phyloP scores from a whole-genome alignment of 2,888 invertebrate species.

The Oscheius sp. region DNA sequence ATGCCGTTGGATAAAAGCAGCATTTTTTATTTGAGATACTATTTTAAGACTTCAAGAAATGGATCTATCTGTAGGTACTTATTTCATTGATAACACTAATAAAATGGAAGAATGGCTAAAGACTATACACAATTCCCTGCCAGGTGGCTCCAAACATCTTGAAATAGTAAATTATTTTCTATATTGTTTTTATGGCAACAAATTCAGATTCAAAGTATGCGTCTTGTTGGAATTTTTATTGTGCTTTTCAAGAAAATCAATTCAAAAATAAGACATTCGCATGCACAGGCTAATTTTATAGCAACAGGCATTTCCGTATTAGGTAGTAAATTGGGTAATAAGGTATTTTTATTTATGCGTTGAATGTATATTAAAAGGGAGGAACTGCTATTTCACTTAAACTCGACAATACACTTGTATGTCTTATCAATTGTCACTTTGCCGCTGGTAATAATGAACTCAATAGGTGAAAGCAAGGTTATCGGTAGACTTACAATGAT shows the following conservation, averaged over 20 bases:
- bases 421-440: slow-evolving; percentile 95
- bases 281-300: slow-evolving; percentile 38
- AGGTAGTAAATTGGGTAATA: slow-evolving; percentile 74
- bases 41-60: slow-evolving; percentile 86
- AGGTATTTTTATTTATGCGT: slow-evolving; percentile 75
- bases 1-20: slow-evolving; percentile 82
- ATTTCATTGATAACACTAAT: slow-evolving; percentile 89
- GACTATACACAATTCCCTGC: slow-evolving; percentile 70
- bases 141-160: slow-evolving; percentile 73
- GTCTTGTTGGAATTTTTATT: slow-evolving; percentile 94
- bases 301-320: slow-evolving; percentile 53
- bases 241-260: slow-evolving; percentile 81
- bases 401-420: slow-evolving; percentile 85
- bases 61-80: slow-evolving; percentile 93
- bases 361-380: slow-evolving; percentile 85
- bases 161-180: slow-evolving; percentile 34
- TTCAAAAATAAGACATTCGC: slow-evolving; percentile 28
- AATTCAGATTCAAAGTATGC: slow-evolving; percentile 79
- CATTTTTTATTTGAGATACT: no score
- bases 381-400: slow-evolving; percentile 93
- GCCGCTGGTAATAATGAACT: slow-evolving; percentile 95
- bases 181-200: not conserved
- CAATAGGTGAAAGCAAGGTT: slow-evolving; percentile 74
- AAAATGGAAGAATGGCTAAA: slow-evolving; percentile 87
- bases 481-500: no score